These are phyloP conservation scores for Dufourea novaeangliae DNA, from an alignment of 1,140 invertebrate genomes.

Conservation along the genomic window DNA sequence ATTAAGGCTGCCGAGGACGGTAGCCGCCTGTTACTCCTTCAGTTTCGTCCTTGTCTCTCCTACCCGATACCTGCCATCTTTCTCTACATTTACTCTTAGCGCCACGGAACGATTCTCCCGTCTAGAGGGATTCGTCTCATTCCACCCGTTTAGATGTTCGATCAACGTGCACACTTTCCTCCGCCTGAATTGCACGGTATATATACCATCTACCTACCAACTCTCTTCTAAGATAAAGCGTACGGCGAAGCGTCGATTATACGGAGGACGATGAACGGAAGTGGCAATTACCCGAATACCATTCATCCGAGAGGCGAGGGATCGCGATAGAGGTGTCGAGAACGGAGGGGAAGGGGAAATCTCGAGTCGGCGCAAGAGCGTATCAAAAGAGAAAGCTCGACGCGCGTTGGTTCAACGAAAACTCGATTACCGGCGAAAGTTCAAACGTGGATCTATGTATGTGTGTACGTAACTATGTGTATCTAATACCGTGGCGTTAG, in stretches of 20 bases:
- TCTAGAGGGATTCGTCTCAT: neutral
- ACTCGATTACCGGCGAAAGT: neutral
- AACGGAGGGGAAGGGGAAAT: too few species aligned
- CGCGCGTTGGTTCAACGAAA: too few species aligned
- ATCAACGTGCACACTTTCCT: neutral
- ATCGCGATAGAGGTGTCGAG: neutral
- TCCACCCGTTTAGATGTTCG: conserved; percentile 20
- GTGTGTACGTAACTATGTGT: too few species aligned
- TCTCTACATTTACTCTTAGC: conserved; percentile 6
- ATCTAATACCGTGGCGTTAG: neutral
- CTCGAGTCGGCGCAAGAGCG: too few species aligned
- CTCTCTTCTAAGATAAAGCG: neutral
- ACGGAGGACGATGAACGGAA: neutral
- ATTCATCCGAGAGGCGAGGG: neutral
- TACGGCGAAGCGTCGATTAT: neutral
- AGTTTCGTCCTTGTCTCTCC: conserved; percentile 47
- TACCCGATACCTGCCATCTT: neutral
- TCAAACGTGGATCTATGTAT: neutral
- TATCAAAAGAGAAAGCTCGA: neutral
- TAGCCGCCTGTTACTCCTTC: conserved; percentile 77
- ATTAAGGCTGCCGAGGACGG: conserved; percentile 76
- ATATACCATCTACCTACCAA: neutral
- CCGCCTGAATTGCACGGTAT: neutral
- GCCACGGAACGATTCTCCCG: conserved; percentile 5
- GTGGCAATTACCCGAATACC: neutral